Evolutionary conservation across 2,888 invertebrate species (phyloP), one percentile per base, ranked within the genome.

Genomic region (Xestia c-nigrum): DNA sequence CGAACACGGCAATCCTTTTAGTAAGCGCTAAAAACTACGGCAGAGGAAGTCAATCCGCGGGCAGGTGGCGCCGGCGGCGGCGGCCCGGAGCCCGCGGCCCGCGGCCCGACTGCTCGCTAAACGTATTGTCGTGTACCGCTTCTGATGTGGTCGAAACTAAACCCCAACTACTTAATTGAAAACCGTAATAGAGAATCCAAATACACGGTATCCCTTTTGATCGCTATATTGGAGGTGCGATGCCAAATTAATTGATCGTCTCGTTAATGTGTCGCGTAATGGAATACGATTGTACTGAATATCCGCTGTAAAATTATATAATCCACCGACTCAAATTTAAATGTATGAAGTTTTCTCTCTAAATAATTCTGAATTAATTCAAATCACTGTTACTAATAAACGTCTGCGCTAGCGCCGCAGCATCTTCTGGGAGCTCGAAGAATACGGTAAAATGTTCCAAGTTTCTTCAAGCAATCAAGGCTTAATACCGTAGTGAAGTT

Each of bases 401-500:
- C 93, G 95, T 95, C 94, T 94, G 94, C 93, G 94, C 94, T 92
- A 93, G 94, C 94, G 92, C 92, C 94, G 92, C 94, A 93, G 92
- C 93, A 96, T 96, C 96, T 95, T 92, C 94, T 91, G 96, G 96
- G 96, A 96, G 94, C 93, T 90, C 92, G 94, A 96, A 96, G 96
- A 96, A 96, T 96, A 96, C 95, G 94, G 95, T 94, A 94, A 95
- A 96, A 96, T 96, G 96, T 96, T 94, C 95, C 95, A 96, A 96
- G 95, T 96, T 96, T 96, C 95, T 96, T 95, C 94, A 94, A 96
- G 96, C 96, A 96, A 96, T 96, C 96, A 96, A 95, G 96, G 95
- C 96, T 96, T 96, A 96, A 96, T 96, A 96, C 95, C 95, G 96
- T 96, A 95, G 94, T 96, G 96, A 96, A 96, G 96, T 96, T 96